Conservation (phyloP, 2,888 invertebrate genomes). For the Amphipyra tragopoginis region DNA sequence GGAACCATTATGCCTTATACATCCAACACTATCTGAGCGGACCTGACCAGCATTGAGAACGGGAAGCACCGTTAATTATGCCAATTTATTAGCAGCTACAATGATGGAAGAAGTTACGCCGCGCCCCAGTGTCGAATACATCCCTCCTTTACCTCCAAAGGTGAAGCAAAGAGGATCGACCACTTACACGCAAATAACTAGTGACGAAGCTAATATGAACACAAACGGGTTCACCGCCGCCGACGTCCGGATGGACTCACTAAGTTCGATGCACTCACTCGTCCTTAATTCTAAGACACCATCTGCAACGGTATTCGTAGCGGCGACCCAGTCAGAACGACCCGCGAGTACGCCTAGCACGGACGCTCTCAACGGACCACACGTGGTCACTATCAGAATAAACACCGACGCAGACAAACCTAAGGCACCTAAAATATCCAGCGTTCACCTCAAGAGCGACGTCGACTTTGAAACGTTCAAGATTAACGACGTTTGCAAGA, state of each 20-base stretch:
- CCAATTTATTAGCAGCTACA: conserved; percentile 77
- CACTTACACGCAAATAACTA: conserved; percentile 85
- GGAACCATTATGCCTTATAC: conserved; percentile 89
- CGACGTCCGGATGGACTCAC: conserved; percentile 79
- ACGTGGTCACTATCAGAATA: conserved; percentile 93
- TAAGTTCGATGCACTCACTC: conserved; percentile 89
- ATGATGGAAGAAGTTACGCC: conserved; percentile 89
- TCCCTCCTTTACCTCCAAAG: conserved; percentile 90
- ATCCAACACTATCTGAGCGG: conserved; percentile 79
- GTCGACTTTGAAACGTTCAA: conserved; percentile 82
- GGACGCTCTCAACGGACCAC: conserved; percentile 87
- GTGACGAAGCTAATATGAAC: conserved; percentile 70
- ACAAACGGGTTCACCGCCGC: conserved; percentile 76
- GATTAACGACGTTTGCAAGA: conserved; percentile 79
- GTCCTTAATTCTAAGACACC: conserved; percentile 88
- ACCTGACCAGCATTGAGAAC: conserved; percentile 82
- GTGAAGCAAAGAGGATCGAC: conserved; percentile 84
- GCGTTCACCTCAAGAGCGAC: conserved; percentile 86
- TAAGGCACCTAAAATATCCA: conserved; percentile 85
- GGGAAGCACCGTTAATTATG: conserved; percentile 86
- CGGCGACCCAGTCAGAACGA: conserved; percentile 87
- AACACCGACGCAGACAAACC: conserved; percentile 90
- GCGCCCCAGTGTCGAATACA: conserved; percentile 83
- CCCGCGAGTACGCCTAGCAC: conserved; percentile 82
- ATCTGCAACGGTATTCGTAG: conserved; percentile 89